Evolutionary conservation across 2,888 invertebrate species (phyloP).

Genomic region (Anaspis maculata): DNA sequence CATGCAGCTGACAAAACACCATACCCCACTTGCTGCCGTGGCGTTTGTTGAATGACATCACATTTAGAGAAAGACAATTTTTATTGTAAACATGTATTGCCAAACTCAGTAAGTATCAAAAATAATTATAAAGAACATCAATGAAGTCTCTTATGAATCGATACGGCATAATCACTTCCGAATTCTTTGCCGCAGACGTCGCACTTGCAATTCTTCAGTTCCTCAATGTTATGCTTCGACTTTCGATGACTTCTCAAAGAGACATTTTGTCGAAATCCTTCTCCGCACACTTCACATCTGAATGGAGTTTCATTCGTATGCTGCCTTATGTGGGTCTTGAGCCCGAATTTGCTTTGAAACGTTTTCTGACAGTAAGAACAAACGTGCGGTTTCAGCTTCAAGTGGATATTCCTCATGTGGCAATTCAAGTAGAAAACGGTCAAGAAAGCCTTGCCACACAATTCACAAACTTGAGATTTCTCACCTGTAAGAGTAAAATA

Average conservation of each 20-base stretch:
- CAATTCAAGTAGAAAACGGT: slow-evolving; percentile 21
- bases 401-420: slow-evolving; percentile 24
- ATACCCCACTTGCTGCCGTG: too few relatives aligned
- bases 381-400: slow-evolving; percentile 22
- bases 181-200: too few relatives aligned
- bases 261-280: slow-evolving; percentile 27
- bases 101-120: too few relatives aligned
- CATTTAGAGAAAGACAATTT: too few relatives aligned
- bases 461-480: slow-evolving; percentile 25
- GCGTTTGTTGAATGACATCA: too few relatives aligned
- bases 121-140: too few relatives aligned
- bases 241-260: slow-evolving; percentile 29
- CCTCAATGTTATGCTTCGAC: slow-evolving; percentile 27
- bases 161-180: too few relatives aligned
- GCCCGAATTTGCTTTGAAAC: slow-evolving; percentile 24
- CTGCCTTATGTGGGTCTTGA: slow-evolving; percentile 26
- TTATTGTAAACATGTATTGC: too few relatives aligned
- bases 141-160: too few relatives aligned
- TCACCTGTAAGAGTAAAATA: too few relatives aligned
- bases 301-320: slow-evolving; percentile 28
- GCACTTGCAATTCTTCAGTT: too few relatives aligned
- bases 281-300: slow-evolving; percentile 22
- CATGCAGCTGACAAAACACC: too few relatives aligned
- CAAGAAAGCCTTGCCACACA: slow-evolving; percentile 25
- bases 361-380: slow-evolving; percentile 24